Base-by-base conservation (phyloP, 2,888 invertebrate species). In the Physocephala rufipes region DNA sequence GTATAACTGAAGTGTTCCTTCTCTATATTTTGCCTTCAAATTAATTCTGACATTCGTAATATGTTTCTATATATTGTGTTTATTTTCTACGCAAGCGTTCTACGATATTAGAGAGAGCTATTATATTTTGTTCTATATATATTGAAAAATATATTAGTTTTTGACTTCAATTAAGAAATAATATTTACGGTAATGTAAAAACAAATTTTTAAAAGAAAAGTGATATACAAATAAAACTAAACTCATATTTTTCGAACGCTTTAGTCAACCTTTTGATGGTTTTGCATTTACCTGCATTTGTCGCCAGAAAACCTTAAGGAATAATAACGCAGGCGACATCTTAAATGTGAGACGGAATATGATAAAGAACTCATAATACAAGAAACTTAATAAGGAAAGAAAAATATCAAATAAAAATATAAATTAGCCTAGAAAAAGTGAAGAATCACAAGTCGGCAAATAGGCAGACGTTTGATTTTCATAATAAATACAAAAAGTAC, bases 381-480 rank as follows among this genome's bases (percentile, higher is more conserved):
- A 47, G 51, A 47, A 74, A 76, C 76, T 74, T 61, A 66, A 67
- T 67, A 75, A 77, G 74, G 76, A 74, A 67, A 76, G 75, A 77
- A 81, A 81, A 79, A 76, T 78, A 77, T 81, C 64, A 73, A 73
- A 66, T 58, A 70, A 64, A 59, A 74, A 71, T 71, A 77, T 74
- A 82, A 84, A 80, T 83, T 79, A 75, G 79, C 5, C 83, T 83
- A 80, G 79, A 76, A 78, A 78, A 76, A 53, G 19, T 66, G 66
- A 65, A 65, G 72, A 70, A 71, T 63, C 51, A 74, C 13, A 19
- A 19, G 45, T 15, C 30, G 51, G 61, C 7, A 67, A 19, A 63
- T 15, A 61, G 49, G 66, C 53, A 47, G 53, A 67, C n/a, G 58
- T 43, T 43, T 63, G 45, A 47, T 63, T 63, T 47, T 45, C 45